phyloP scores from a whole-genome alignment of 1,140 invertebrate species.

The Euwallacea fornicatus region DNA sequence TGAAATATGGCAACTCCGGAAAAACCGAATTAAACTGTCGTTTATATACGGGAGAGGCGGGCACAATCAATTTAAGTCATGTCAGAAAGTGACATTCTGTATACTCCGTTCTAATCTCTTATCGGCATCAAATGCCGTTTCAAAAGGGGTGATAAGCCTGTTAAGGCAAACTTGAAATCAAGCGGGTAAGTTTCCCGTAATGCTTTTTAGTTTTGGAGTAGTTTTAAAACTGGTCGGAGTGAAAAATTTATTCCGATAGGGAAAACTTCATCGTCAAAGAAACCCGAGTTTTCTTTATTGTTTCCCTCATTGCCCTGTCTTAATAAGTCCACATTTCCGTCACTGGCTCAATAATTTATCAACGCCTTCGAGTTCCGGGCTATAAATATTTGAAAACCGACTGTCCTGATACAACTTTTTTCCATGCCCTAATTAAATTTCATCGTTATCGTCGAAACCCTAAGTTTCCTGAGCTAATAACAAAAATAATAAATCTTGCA shows the following conservation, averaged over 20 bases:
- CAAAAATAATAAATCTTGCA: conserved; percentile 36
- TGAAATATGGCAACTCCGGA: conserved; percentile 44
- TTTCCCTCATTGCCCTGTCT: too few species aligned
- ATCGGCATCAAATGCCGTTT: conserved; percentile 28
- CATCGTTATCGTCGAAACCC: conserved; percentile 24
- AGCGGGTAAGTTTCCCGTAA: conserved; percentile 5
- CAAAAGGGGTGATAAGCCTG: conserved; percentile 25
- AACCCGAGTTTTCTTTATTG: too few species aligned
- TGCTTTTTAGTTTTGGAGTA: neutral
- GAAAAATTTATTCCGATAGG: too few species aligned
- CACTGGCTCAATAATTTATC: too few species aligned
- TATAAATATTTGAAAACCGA: neutral
- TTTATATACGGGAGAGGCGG: conserved; percentile 34
- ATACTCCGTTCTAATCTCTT: conserved; percentile 31
- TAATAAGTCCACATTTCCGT: too few species aligned
- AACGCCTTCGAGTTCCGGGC: neutral
- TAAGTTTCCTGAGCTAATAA: conserved; percentile 28
- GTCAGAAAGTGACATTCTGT: conserved; percentile 29
- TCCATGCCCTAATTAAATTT: conserved; percentile 25
- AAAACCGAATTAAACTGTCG: conserved; percentile 44
- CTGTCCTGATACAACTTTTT: conserved; percentile 2
- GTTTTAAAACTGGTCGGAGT: neutral
- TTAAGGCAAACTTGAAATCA: conserved; percentile 26
- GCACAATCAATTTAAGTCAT: conserved; percentile 35
- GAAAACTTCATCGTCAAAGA: too few species aligned